Evolutionary conservation across 2,888 invertebrate species (phyloP).

Genomic region (Tetranychus truncatus): DNA sequence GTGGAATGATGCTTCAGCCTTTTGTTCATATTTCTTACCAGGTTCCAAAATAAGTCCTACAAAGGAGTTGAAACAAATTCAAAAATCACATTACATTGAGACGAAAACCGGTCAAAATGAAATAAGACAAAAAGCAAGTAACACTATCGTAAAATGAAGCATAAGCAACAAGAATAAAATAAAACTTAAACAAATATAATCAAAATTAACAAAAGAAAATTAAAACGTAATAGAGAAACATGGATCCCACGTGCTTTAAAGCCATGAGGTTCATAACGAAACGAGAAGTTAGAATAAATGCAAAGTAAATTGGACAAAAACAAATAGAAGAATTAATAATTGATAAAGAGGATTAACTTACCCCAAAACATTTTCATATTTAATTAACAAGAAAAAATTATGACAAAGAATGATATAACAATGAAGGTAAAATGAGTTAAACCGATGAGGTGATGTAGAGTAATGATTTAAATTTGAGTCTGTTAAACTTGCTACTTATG

Average conservation of each 20-base stretch:
- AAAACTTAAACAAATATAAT: no score
- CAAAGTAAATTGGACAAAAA: no score
- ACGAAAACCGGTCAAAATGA: background rate
- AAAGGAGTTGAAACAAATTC: background rate
- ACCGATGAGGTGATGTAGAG: background rate
- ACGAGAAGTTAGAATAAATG: no score
- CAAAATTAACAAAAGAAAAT: no score
- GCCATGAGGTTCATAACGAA: no score
- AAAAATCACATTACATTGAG: background rate
- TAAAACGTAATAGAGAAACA: no score
- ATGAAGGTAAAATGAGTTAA: background rate
- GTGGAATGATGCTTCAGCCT: slow-evolving; percentile 28
- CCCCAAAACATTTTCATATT: slow-evolving; percentile 11
- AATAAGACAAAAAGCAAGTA: background rate
- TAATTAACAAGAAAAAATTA: background rate
- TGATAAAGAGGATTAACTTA: background rate
- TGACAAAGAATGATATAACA: background rate
- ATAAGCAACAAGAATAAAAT: background rate
- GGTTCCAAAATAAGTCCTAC: slow-evolving; percentile 28
- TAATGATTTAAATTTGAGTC: no score
- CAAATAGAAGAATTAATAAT: no score
- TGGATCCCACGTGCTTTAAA: no score
- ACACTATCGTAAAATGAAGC: background rate
- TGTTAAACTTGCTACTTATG: no score
- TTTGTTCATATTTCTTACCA: slow-evolving; percentile 33